Evolutionary conservation across 2,888 invertebrate species (phyloP).

Genomic region (Temnothorax ravouxi): DNA sequence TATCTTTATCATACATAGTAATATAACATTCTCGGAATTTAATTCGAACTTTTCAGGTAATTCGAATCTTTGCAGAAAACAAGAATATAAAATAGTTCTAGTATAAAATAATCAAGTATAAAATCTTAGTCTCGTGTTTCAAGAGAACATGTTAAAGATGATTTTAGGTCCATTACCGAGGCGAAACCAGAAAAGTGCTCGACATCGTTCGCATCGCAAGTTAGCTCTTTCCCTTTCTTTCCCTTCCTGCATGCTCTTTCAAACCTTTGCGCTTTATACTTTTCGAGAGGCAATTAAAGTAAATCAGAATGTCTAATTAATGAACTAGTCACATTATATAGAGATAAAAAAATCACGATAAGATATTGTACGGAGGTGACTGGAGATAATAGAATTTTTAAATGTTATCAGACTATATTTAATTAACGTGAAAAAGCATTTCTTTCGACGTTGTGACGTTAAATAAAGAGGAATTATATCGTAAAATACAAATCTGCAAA

Average conservation of each 20-base stretch:
- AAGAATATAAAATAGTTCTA: not conserved
- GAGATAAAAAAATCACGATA: constrained; percentile 20
- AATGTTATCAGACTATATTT: not conserved
- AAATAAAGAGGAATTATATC: not conserved
- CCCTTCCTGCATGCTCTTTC: not conserved
- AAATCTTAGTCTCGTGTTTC: constrained; percentile 4
- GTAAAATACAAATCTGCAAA: constrained; percentile 5
- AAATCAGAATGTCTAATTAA: constrained; percentile 48
- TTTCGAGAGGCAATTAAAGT: constrained; percentile 37
- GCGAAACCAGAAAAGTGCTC: constrained; percentile 19
- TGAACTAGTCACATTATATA: not conserved
- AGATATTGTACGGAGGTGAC: not conserved
- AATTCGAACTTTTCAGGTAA: not conserved
- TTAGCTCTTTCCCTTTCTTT: constrained; percentile 17
- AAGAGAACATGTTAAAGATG: constrained; percentile 15
- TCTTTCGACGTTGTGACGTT: not conserved
- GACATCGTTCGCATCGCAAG: constrained; percentile 34
- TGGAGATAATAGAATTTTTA: constrained; percentile 2
- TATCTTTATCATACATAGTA: not conserved
- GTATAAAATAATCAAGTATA: not conserved
- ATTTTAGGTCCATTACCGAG: constrained; percentile 33
- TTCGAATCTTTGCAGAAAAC: not conserved
- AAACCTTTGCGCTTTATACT: not conserved
- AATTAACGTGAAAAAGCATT: not conserved
- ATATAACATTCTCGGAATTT: not conserved